Evolutionary conservation across 2,797 vertebrate genomes (phyloP).

Genomic region (Holocentrus rufus): DNA sequence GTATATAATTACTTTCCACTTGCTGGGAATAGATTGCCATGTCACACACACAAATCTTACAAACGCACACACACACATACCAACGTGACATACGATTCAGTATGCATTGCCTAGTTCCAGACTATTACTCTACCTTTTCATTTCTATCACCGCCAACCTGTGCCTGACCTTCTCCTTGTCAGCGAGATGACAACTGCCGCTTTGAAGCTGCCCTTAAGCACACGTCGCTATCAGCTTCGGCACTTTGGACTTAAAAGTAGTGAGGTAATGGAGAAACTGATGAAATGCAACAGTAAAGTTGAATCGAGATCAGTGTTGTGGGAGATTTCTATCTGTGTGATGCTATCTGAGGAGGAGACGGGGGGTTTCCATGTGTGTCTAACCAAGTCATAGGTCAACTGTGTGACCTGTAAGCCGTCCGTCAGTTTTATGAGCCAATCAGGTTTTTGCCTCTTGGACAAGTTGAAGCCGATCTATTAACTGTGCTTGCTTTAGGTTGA

Average conservation of each 20-base stretch:
- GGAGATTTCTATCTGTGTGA: conserved; percentile 28
- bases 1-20: conserved; percentile 4
- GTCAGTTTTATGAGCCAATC: conserved; percentile 57
- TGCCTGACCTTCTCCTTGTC: conserved; percentile 12
- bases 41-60: not conserved
- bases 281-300: conserved; percentile 1
- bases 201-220: conserved; percentile 10
- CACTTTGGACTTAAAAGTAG: conserved; percentile 19
- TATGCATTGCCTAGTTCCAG: not conserved
- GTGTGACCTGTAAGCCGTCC: conserved; percentile 27
- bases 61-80: not conserved
- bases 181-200: conserved; percentile 4
- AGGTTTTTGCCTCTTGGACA: conserved; percentile 43
- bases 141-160: not conserved
- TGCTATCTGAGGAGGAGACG: conserved; percentile 33
- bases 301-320: conserved; percentile 24
- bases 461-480: conserved; percentile 31
- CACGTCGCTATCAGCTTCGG: conserved; percentile 6
- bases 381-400: conserved; percentile 28
- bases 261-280: conserved; percentile 29
- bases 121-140: not conserved
- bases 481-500: conserved; percentile 12
- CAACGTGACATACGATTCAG: not conserved
- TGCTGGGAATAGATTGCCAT: not conserved
- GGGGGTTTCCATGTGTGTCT: conserved; percentile 1